Conservation (phyloP, 2,113 vertebrate species). For the Marmota monax region DNA sequence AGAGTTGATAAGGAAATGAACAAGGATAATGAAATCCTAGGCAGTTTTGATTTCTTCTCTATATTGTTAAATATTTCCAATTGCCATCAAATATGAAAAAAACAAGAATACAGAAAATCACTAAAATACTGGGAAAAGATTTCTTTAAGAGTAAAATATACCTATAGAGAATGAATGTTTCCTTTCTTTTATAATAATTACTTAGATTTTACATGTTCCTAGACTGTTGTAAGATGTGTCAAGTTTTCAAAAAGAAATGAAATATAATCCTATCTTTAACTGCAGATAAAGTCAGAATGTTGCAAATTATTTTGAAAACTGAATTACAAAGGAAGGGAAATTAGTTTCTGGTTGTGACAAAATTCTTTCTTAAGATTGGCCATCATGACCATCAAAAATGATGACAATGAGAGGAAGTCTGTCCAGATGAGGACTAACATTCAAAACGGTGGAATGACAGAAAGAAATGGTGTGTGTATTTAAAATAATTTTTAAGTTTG, state of each 20-base stretch:
- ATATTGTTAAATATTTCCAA: not conserved
- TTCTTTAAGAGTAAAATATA: constrained; percentile 33
- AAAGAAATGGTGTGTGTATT: not conserved
- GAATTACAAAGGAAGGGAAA: not conserved
- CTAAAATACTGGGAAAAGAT: not conserved
- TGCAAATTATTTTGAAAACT: not conserved
- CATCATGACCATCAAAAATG: not conserved
- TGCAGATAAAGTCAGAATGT: not conserved
- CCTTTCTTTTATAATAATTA: not conserved
- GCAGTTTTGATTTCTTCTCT: not conserved
- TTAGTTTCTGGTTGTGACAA: not conserved
- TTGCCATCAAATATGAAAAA: not conserved
- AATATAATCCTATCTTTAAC: not conserved
- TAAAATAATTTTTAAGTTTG: not conserved
- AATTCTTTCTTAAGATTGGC: not conserved
- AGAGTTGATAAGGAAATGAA: not conserved
- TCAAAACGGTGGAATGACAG: not conserved
- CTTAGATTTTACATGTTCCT: not conserved
- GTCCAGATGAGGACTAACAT: not conserved
- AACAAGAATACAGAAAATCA: not conserved
- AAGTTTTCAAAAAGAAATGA: constrained; percentile 3
- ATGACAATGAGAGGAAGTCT: not conserved
- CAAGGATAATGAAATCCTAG: not conserved
- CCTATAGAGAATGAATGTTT: not conserved
- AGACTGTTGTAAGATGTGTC: not conserved